A percentile compares a stretch with the other conserved stretches of the same genome.
Conservation (phyloP, 2,888 invertebrate genomes). For the Oxytorus armatus region DNA sequence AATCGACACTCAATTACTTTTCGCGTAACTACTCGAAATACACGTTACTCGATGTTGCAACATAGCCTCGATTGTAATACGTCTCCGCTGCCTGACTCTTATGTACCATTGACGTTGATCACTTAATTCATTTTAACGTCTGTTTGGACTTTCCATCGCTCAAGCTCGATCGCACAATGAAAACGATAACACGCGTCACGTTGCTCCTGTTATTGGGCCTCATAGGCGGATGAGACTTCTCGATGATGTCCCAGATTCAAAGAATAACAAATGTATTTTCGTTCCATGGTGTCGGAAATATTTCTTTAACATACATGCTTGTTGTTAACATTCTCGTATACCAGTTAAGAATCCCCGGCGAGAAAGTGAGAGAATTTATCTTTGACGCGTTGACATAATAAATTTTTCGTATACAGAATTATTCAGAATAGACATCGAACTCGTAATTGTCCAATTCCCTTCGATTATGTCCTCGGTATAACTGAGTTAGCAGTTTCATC, state of each 20-base stretch:
- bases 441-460: too few relatives aligned
- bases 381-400: conserved; percentile 18
- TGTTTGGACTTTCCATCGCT: conserved; percentile 63
- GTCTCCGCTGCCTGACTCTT: conserved; percentile 29
- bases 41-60: conserved; percentile 41
- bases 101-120: conserved; percentile 60
- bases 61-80: conserved; percentile 11
- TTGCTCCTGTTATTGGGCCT: conserved; percentile 5
- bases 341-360: conserved; percentile 32
- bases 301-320: conserved; percentile 26
- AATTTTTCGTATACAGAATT: not conserved
- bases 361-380: conserved; percentile 67
- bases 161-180: conserved; percentile 37
- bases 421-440: not conserved
- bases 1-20: conserved; percentile 49
- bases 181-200: conserved; percentile 10
- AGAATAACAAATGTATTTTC: conserved; percentile 33
- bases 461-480: too few relatives aligned
- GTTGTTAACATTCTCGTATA: conserved; percentile 28
- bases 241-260: conserved; percentile 49
- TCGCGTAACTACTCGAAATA: conserved; percentile 31
- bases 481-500: too few relatives aligned
- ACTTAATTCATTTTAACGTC: conserved; percentile 57
- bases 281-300: conserved; percentile 13
- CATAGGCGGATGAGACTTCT: conserved; percentile 3